Percentiles rank a stretch among this genome's conserved stretches.
Conservation (phyloP, 2,113 vertebrate species). For the Cromileptes altivelis region DNA sequence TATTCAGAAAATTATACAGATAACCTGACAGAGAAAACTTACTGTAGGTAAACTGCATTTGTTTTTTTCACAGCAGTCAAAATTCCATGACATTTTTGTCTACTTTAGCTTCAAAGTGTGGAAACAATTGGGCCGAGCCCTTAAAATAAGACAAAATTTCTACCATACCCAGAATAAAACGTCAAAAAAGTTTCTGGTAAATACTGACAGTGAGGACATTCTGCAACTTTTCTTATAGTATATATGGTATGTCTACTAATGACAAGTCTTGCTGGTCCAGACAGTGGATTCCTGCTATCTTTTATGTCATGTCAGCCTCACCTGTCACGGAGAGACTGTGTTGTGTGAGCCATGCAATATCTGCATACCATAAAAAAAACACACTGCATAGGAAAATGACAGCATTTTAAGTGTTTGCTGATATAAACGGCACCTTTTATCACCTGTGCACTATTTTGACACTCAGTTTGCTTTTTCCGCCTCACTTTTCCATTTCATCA, state of each 20-base stretch:
- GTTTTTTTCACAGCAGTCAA: constrained; percentile 10
- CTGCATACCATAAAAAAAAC: constrained; percentile 7
- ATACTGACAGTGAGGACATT: background rate
- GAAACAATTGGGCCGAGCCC: background rate
- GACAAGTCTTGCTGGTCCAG: background rate
- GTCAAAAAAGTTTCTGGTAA: constrained; percentile 10
- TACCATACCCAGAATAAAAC: background rate
- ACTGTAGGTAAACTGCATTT: background rate
- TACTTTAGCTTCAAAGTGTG: background rate
- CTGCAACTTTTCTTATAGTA: background rate
- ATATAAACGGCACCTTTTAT: constrained; percentile 25
- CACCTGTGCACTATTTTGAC: constrained; percentile 28
- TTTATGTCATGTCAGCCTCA: constrained; percentile 2
- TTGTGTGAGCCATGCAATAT: background rate
- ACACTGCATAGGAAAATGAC: background rate
- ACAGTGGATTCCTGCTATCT: background rate
- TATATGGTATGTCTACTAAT: constrained; percentile 18
- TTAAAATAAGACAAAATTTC: constrained; percentile 24
- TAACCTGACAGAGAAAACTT: background rate
- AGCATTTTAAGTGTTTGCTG: constrained; percentile 1
- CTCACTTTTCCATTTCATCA: constrained; percentile 36
- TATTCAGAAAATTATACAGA: constrained; percentile 4
- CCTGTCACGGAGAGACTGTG: background rate
- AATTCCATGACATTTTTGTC: background rate
- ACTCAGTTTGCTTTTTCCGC: constrained; percentile 6